Conservation (phyloP, 1,140 invertebrate species). For the Lucilia cuprina region DNA sequence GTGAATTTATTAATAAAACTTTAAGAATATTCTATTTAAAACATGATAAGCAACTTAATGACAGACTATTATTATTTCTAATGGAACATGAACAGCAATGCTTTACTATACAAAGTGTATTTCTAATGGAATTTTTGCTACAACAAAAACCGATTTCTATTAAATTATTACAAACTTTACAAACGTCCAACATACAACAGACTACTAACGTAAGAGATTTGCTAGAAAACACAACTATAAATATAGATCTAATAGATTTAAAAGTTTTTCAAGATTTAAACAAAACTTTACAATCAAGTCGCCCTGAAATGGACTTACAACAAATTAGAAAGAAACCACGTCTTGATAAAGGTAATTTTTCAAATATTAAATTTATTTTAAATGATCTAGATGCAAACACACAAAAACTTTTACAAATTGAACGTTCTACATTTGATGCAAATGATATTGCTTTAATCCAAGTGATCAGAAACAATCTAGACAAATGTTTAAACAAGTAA, state of each 20-base stretch:
- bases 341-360: not conserved
- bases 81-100: not conserved
- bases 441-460: constrained; percentile 14
- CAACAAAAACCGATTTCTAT: not conserved
- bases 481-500: constrained; percentile 12
- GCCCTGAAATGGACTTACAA: not conserved
- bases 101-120: not conserved
- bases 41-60: not conserved
- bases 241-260: not conserved
- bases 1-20: not conserved
- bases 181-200: not conserved
- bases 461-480: not conserved
- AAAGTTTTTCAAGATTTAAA: not conserved
- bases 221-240: not conserved
- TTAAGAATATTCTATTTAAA: not conserved
- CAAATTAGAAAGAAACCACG: constrained; percentile 10
- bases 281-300: not conserved
- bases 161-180: not conserved
- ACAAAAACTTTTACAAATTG: not conserved
- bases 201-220: not conserved
- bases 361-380: not conserved
- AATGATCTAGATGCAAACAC: not conserved
- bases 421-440: not conserved
- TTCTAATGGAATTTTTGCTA: not conserved
- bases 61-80: not conserved